Evolutionary conservation across 1,140 invertebrate genomes (phyloP), one percentile per base, ranked within the genome.

Genomic region (Heliconius eleuchia): DNA sequence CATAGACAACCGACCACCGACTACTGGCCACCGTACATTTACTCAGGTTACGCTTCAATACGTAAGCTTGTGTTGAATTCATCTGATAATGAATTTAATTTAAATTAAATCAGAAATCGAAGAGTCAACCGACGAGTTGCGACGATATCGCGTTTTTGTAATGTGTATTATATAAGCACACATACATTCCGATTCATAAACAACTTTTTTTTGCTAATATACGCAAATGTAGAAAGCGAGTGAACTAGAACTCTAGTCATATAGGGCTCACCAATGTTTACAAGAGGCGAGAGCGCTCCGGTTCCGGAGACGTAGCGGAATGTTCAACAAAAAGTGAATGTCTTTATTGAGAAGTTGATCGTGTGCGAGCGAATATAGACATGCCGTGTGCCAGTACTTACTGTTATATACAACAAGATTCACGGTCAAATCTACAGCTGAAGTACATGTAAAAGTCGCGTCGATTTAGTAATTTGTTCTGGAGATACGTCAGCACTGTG

Each of bases 281-380:
- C 81, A 80, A 78, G 81, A 39, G 34, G 30, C 23, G 71, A 46
- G 66, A 73, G 55, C 78, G 72, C 77, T 77, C 81, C 66, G 72
- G 81, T 80, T 82, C 46, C 77, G 71, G 52, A 18, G 75, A 76
- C 71, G 80, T 77, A 70, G 60, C 50, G 79, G 74, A 37, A 46
- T 70, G 74, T 57, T 18, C 76, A 76, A 42, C 71, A 84, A 84
- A 83, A 84, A 82, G 79, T 81, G 60, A 84, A 84, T 84, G 79
- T 78, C 83, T 84, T 81, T 84, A 84, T 82, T 79, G 81, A 84
- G 81, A 74, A 60, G 76, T 77, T 50, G 66, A 27, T 77, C 75
- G 60, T 52, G 75, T 75, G 50, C 71, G 42, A 57, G 83, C 76
- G 50, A 19, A 55, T 55, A 55, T 19, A n/a, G 52, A 55, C 52